A percentile compares a stretch with the other conserved stretches of the same genome.
These are phyloP conservation scores for Lepetodrilus schrolli DNA, from an alignment of 2,888 invertebrate species.

Conservation along the genomic window DNA sequence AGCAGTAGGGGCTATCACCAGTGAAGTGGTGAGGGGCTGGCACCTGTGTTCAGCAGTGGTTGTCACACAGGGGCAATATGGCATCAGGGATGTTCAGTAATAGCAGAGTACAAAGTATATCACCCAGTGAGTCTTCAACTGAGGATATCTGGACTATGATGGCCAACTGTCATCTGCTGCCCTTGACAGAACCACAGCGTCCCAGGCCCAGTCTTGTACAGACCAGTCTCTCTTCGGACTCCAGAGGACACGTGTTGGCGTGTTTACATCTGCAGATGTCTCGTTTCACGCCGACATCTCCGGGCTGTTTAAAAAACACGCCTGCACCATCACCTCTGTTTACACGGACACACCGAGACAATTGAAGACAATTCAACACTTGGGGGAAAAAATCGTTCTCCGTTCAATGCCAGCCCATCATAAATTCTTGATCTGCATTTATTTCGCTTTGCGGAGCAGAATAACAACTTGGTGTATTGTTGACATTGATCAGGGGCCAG, in stretches of 20 bases:
- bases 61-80: no score
- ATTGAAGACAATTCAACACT: background rate
- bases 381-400: background rate
- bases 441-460: conserved; percentile 2
- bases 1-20: no score
- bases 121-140: no score
- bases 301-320: conserved; percentile 16
- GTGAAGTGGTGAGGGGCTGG: no score
- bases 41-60: no score
- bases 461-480: conserved; percentile 20
- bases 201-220: background rate
- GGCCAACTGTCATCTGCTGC: no score
- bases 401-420: conserved; percentile 11
- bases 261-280: conserved; percentile 15
- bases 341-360: background rate
- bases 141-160: no score
- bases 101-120: no score
- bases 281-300: background rate
- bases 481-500: background rate
- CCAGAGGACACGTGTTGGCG: background rate
- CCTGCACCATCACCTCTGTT: background rate
- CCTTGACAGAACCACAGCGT: background rate
- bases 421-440: conserved; percentile 3
- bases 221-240: background rate
- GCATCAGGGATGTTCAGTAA: no score